Conservation (phyloP, 2,888 invertebrate species). For the Leucophora obtusa region DNA sequence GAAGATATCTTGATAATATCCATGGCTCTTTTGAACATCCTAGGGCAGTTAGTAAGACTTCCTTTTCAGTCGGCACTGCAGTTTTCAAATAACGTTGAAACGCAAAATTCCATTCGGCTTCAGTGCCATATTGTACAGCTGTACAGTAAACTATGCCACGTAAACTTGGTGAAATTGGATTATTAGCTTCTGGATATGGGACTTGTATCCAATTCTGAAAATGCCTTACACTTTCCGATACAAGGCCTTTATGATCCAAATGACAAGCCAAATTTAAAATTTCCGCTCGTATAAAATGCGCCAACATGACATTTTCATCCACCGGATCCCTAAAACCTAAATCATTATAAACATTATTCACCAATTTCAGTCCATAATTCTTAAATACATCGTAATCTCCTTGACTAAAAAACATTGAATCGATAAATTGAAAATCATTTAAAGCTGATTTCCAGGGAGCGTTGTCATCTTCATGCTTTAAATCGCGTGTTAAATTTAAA, state of each 20-base stretch:
- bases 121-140: too few species aligned
- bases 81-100: too few species aligned
- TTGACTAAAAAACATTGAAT: conserved; percentile 88
- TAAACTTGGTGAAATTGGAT: conserved; percentile 88
- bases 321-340: conserved; percentile 84
- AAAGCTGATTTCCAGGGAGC: conserved; percentile 93
- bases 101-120: too few species aligned
- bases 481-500: too few species aligned
- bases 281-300: conserved; percentile 85
- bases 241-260: conserved; percentile 86
- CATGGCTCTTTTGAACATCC: conserved; percentile 91
- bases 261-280: conserved; percentile 87
- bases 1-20: conserved; percentile 85
- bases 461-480: too few species aligned
- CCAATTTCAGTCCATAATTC: too few species aligned
- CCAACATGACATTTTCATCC: conserved; percentile 80
- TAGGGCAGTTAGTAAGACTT: conserved; percentile 86
- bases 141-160: too few species aligned
- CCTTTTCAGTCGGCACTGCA: too few species aligned
- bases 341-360: conserved; percentile 84
- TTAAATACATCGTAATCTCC: conserved; percentile 84
- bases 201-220: conserved; percentile 87
- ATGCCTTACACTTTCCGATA: conserved; percentile 85
- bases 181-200: conserved; percentile 85
- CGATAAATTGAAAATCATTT: conserved; percentile 86